phyloP scores from a whole-genome alignment of 2,113 vertebrate species.

The Vidua macroura region DNA sequence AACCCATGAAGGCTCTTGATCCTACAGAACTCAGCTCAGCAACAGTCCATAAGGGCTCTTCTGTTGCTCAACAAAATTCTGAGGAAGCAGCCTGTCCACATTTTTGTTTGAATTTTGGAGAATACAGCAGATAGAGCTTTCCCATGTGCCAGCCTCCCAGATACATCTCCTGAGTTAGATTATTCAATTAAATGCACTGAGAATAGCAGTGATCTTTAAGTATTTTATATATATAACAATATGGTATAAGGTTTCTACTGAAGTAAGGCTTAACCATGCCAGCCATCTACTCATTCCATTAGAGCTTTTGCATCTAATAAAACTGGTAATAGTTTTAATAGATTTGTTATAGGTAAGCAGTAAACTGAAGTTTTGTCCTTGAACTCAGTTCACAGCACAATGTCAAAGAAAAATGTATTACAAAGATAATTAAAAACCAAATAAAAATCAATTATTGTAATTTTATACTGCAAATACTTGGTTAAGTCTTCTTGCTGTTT shows the following conservation, averaged over 20 bases:
- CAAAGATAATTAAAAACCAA: not conserved
- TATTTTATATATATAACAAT: too few species aligned
- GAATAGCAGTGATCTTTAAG: not conserved
- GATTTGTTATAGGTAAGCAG: not conserved
- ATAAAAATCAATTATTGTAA: not conserved
- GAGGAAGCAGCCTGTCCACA: not conserved
- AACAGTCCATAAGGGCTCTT: not conserved
- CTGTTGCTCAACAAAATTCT: not conserved
- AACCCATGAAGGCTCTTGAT: not conserved
- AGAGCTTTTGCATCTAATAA: not conserved
- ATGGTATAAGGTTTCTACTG: not conserved
- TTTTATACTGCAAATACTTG: not conserved
- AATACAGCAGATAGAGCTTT: not conserved
- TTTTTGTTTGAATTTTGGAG: not conserved
- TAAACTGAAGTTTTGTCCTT: not conserved
- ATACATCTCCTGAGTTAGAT: not conserved
- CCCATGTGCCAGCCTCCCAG: not conserved
- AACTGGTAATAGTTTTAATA: not conserved
- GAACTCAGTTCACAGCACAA: not conserved
- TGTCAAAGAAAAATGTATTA: not conserved
- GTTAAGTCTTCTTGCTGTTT: not conserved
- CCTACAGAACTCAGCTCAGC: not conserved
- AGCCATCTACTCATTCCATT: not conserved
- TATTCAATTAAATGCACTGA: not conserved
- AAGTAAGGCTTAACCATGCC: not conserved